These are phyloP conservation scores for Nesidiocoris tenuis DNA, from an alignment of 2,888 invertebrate species.

Conservation along the genomic window DNA sequence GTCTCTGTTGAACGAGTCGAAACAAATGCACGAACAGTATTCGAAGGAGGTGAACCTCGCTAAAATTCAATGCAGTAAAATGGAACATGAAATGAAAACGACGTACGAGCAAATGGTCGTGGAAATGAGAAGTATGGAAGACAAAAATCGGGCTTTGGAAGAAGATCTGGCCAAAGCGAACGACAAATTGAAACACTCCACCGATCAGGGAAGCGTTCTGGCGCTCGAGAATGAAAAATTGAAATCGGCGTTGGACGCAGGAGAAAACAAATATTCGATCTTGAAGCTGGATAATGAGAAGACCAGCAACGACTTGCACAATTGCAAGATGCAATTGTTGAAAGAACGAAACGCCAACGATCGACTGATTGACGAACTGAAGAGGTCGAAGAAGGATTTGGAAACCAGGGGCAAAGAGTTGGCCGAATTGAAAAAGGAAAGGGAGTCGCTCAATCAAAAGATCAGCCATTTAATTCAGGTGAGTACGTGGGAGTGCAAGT, in stretches of 20 bases:
- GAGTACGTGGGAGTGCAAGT: too few species aligned
- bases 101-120: slow-evolving; percentile 20
- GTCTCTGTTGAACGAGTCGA: slow-evolving; percentile 10
- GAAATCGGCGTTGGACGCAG: background rate
- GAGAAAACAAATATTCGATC: background rate
- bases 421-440: slow-evolving; percentile 13
- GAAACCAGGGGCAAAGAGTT: background rate
- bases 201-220: background rate
- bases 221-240: slow-evolving; percentile 16
- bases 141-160: slow-evolving; percentile 16
- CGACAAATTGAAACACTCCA: background rate
- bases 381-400: slow-evolving; percentile 23
- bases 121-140: slow-evolving; percentile 32
- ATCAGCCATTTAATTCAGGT: slow-evolving; percentile 16
- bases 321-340: slow-evolving; percentile 27
- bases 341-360: slow-evolving; percentile 38
- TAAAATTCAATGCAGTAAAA: slow-evolving; percentile 9
- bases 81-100: slow-evolving; percentile 28
- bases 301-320: slow-evolving; percentile 21
- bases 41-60: slow-evolving; percentile 3
- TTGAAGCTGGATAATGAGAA: slow-evolving; percentile 30
- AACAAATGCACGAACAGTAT: slow-evolving; percentile 1
- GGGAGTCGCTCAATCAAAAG: background rate
- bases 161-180: background rate
- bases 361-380: slow-evolving; percentile 18